Base-by-base conservation (phyloP, 2,888 invertebrate genomes). In the Galerucella calmariensis region DNA sequence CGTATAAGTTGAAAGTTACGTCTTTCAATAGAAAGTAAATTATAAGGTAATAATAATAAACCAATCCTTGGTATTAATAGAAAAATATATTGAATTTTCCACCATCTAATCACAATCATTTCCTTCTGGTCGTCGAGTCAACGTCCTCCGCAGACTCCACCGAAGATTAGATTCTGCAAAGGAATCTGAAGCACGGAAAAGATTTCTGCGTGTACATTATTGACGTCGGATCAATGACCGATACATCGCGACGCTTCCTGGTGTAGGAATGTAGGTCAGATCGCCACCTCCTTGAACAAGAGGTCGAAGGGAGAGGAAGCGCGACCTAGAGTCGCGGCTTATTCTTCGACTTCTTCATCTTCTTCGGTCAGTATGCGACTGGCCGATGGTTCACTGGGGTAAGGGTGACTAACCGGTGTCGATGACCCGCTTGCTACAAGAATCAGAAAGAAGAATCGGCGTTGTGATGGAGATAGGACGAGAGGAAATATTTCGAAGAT, bases 381-480 rank as follows among this genome's bases (percentile, higher is more conserved):
- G 87, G 84, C 87, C 87, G 87, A 81, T 84, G 86, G 87, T 87
- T 88, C 86, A 87, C 87, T 87, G 83, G 88, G 87, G 85, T 87
- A 87, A 87, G 87, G 87, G 88, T 87, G 86, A 87, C 83, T 86
- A 86, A 87, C 87, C 87, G 85, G 79, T 86, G 85, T 82, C 85
- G 81, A 81, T 84, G 86, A 81, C 85, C 84, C 78, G 82, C 81
- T 82, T 82, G 44, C 66, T 35, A 66, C 66, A 67, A 59, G 72
- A 72, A 69, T 68, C 41, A 59, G 53, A 66, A 66, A 65, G 66
- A 72, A 58, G 66, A 56, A 63, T 61, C 44, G 68, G 44, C 67
- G 53, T 41, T 27, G 35, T 63, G 70, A 35, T 63, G 27, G 24
- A 56, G 63, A 67, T 53, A 62, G 62, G 62, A 69, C 41, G 62